Conservation (phyloP, 2,888 invertebrate species). For the Cosmia pyralina region DNA sequence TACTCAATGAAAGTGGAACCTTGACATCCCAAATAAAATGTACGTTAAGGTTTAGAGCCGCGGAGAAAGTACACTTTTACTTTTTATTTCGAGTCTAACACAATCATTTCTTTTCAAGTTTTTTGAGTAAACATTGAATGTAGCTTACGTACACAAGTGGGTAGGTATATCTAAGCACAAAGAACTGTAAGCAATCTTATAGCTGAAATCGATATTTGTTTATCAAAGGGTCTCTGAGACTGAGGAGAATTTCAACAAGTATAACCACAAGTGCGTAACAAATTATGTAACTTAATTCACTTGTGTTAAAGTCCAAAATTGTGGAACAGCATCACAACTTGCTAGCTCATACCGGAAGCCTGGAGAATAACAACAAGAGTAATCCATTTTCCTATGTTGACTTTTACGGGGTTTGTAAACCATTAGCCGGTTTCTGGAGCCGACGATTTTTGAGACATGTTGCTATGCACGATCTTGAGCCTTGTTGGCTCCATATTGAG, state of each 20-base stretch:
- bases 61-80: neutral
- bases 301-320: conserved; percentile 42
- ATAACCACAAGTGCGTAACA: neutral
- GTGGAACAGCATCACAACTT: conserved; percentile 10
- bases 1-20: conserved; percentile 7
- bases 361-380: conserved; percentile 56
- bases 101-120: neutral
- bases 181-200: conserved; percentile 34
- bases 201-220: conserved; percentile 52
- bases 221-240: conserved; percentile 28
- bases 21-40: conserved; percentile 21
- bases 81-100: conserved; percentile 15
- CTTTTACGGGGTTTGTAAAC: conserved; percentile 33
- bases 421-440: conserved; percentile 7
- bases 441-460: neutral
- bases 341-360: conserved; percentile 40
- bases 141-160: neutral
- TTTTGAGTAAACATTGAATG: conserved; percentile 11
- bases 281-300: conserved; percentile 11
- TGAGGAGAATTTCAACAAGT: conserved; percentile 28
- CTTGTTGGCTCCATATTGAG: no score
- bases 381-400: conserved; percentile 57
- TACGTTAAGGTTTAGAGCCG: conserved; percentile 4
- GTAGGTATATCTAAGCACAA: conserved; percentile 4
- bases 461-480: neutral